phyloP scores from a whole-genome alignment of 2,888 invertebrate species.

The Drosophila borealis region DNA sequence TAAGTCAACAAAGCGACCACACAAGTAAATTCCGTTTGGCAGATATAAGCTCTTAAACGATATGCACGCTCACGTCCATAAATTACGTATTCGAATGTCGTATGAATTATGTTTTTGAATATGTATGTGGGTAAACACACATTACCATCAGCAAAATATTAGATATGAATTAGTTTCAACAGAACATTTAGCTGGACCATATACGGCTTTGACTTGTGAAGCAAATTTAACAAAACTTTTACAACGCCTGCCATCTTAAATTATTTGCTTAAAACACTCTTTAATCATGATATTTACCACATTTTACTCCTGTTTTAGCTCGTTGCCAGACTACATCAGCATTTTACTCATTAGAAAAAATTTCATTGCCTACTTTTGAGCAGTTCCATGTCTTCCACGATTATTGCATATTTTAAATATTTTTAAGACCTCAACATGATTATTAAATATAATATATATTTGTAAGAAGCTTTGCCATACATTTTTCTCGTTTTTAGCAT shows the following conservation, averaged over 20 bases:
- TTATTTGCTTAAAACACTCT: too few relatives aligned
- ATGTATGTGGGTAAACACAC: conserved; percentile 3
- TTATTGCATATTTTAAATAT: neutral
- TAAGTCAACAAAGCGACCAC: conserved; percentile 34
- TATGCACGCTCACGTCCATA: conserved; percentile 35
- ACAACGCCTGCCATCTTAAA: too few relatives aligned
- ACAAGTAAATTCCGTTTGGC: conserved; percentile 8
- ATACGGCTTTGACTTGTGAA: neutral
- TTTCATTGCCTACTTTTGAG: conserved; percentile 4
- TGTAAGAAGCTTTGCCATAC: neutral
- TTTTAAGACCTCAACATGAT: neutral
- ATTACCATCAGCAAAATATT: neutral
- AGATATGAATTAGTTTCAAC: neutral
- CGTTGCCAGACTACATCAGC: neutral
- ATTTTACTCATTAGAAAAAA: neutral
- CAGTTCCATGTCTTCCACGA: neutral
- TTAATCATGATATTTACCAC: too few relatives aligned
- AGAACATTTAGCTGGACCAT: neutral
- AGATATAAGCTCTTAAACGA: conserved; percentile 15
- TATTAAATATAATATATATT: neutral
- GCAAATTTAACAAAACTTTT: neutral
- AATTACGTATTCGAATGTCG: conserved; percentile 25
- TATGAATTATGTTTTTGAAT: conserved; percentile 10
- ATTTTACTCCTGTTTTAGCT: neutral
- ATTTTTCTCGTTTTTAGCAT: neutral